Evolutionary conservation across 2,113 vertebrate genomes (phyloP), one percentile per base, ranked within the genome.

Genomic region (Vidua chalybeata): DNA sequence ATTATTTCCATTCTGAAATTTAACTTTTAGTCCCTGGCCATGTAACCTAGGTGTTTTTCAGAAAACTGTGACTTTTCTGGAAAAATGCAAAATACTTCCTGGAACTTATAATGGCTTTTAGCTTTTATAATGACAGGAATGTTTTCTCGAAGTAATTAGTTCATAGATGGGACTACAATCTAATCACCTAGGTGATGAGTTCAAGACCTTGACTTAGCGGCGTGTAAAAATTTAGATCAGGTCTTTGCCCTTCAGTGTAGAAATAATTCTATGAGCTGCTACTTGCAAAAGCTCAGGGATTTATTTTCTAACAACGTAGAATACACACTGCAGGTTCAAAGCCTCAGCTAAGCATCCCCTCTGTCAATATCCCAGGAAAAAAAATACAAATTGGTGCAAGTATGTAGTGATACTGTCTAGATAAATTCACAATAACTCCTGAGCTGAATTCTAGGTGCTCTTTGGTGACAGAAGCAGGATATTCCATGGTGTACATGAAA

Each of bases 371-470:
- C 18, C 3, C 33, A 51, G 22, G 17, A 24, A 68, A 84, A 61
- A 49, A 77, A 64, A 8, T 5, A 46, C 4, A 37, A n/a, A 55
- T n/a, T 2, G 0, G 7, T 72, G 12, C 17, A 59, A 48, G 1
- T 12, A 13, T 13, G 3, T 23, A 48, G 30, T 48, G 11, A 51
- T 28, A 27, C 1, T 46, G 28, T 20, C 19, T 28, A 18, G 35
- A 62, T 33, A 22, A 28, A 49, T 67, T 69, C 18, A 26, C 4
- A 62, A 4, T 37, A 55, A 46, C 2, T 21, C 8, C 8, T 26
- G n/a, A 79, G 10, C 11, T 72, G n/a, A 76, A 75, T 63, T 11
- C 8, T 30, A 31, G 19, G 11, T 11, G 1, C 2, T 61, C 19
- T 19, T 59, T 43, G 15, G 27, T 80, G 54, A 31, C 52, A 58